Percentiles rank a stretch among this genome's conserved stretches.
Conservation (phyloP, 2,113 vertebrate species). For the Mohoua ochrocephala region DNA sequence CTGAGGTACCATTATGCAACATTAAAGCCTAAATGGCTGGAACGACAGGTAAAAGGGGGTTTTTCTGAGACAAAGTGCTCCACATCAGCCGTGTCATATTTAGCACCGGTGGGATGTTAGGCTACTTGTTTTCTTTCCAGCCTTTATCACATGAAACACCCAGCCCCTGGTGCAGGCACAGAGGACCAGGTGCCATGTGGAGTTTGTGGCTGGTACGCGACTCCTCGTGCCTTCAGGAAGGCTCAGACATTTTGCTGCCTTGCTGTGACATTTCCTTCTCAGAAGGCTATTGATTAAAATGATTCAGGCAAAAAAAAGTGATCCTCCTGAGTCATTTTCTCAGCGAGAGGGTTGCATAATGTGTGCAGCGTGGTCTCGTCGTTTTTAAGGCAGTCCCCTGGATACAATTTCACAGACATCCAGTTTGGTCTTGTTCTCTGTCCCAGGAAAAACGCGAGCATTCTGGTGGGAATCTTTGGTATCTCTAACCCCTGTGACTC, state of each 20-base stretch:
- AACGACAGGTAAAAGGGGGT: neutral
- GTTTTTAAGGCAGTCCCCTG: neutral
- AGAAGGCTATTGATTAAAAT: slow-evolving; percentile 59
- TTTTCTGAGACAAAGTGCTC: neutral
- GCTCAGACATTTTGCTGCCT: slow-evolving; percentile 29
- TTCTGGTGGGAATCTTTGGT: neutral
- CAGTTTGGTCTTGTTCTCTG: neutral
- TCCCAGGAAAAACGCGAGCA: neutral
- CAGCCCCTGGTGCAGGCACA: neutral
- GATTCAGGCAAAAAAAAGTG: slow-evolving; percentile 43
- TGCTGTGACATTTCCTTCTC: slow-evolving; percentile 38
- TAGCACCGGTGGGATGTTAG: neutral
- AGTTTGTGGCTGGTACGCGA: neutral
- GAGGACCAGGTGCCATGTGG: neutral
- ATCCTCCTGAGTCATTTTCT: slow-evolving; percentile 58
- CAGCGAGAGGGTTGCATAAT: slow-evolving; percentile 22
- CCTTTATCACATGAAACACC: neutral
- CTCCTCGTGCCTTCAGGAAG: neutral
- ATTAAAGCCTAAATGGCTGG: neutral
- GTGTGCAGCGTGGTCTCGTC: neutral
- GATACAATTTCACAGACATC: neutral
- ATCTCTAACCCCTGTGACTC: neutral
- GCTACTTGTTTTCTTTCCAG: neutral
- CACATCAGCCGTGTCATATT: neutral
- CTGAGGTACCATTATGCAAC: neutral